phyloP scores from a whole-genome alignment of 1,140 invertebrate species.

The Littorina saxatilis region DNA sequence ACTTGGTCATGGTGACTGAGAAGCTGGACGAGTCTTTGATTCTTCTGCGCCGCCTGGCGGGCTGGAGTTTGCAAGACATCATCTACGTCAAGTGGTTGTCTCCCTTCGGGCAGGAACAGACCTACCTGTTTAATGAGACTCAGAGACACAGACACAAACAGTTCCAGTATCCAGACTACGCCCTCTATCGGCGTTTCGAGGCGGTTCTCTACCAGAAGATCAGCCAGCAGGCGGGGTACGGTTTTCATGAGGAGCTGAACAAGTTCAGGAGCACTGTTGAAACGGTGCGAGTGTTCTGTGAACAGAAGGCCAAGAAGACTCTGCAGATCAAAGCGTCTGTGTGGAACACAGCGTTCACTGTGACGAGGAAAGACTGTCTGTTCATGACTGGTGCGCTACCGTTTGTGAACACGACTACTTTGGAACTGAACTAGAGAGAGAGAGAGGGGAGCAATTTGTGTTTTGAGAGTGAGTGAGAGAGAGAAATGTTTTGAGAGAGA shows the following conservation, averaged over 20 bases:
- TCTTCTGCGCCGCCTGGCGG: constrained; percentile 75
- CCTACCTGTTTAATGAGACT: background rate
- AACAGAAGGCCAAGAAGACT: background rate
- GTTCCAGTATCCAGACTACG: background rate
- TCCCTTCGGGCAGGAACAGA: background rate
- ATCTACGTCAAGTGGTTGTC: constrained; percentile 59
- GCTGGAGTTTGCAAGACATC: constrained; percentile 77
- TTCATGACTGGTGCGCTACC: background rate
- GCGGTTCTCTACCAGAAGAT: background rate
- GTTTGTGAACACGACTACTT: too few relatives aligned
- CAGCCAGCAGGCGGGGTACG: background rate
- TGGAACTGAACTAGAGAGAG: too few relatives aligned
- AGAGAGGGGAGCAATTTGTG: too few relatives aligned
- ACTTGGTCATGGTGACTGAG: constrained; percentile 78
- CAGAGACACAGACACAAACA: background rate
- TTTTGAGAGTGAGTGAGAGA: too few relatives aligned
- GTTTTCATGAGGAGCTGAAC: background rate
- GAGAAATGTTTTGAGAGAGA: too few relatives aligned
- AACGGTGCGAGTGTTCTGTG: background rate
- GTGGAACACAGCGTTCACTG: background rate
- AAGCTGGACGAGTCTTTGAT: constrained; percentile 78
- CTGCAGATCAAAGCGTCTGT: background rate
- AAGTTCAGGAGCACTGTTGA: background rate
- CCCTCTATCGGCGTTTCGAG: background rate
- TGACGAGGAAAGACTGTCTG: background rate